phyloP scores from a whole-genome alignment of 2,888 invertebrate species.

The Agrochola litura region DNA sequence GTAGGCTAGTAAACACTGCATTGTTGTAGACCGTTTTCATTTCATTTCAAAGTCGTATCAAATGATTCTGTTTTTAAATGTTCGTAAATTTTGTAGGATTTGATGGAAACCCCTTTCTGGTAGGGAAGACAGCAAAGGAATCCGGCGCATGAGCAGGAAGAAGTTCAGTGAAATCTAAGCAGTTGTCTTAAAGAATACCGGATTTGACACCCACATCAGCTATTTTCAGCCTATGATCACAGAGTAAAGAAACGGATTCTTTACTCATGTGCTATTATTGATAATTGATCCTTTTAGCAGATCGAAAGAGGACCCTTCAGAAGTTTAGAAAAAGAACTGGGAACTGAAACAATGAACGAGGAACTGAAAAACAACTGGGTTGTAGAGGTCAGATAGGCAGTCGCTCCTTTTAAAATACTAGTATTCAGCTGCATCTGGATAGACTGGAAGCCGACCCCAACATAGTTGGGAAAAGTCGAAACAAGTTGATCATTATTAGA shows the following conservation, averaged over 20 bases:
- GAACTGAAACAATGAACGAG: too few species aligned
- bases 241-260: too few species aligned
- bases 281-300: background rate
- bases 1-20: background rate
- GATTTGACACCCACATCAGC: background rate
- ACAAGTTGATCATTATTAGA: too few species aligned
- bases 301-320: background rate
- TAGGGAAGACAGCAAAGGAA: background rate
- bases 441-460: too few species aligned
- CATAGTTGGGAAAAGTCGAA: too few species aligned
- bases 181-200: background rate
- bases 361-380: too few species aligned
- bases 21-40: background rate
- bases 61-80: background rate
- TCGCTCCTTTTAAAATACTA: too few species aligned
- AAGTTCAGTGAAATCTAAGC: background rate
- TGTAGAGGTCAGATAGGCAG: too few species aligned
- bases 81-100: background rate
- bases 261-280: too few species aligned
- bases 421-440: too few species aligned
- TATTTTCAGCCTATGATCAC: background rate
- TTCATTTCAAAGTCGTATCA: slow-evolving; percentile 5
- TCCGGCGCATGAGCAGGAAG: background rate
- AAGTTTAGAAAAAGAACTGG: background rate
- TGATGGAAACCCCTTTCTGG: background rate